Base-by-base conservation (phyloP, 2,797 vertebrate species). In the Odontamblyopus rebecca region DNA sequence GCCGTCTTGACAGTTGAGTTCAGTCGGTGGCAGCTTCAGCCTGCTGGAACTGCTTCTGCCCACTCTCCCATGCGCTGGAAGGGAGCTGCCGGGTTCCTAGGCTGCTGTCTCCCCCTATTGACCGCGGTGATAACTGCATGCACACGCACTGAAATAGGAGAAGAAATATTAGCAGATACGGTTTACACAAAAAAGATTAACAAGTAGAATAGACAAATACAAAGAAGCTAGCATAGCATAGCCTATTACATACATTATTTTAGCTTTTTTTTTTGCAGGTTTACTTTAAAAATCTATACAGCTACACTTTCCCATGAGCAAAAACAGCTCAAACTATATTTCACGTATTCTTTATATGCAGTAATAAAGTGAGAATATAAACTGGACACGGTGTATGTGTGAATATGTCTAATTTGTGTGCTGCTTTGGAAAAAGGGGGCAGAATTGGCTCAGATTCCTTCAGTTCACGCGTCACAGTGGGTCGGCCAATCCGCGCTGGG, bases 41-140 rank as follows among this genome's bases (percentile, higher is more conserved):
- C 67, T 64, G 44, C 48, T 23, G 75, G 59, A 73, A 61, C 80
- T 41, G 61, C 65, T 65, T 62, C 67, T 32, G 27, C 64, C 29
- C 51, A 26, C 62, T 44, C 62, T 44, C 38, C 38, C 23, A 23
- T 44, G 35, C 19, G 0, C 63, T 6, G 63, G 23, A 50, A 26
- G 0, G 63, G 26, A 66, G 44, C 23, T 27, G 26, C 2, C 4
- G 60, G 67, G 83, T 92, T 90, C 69, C 81, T 90, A 84, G 89
- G 77, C 90, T 87, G 82, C 79, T 92, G 93, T 93, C 93, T 83
- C 94, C 93, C 89, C 90, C 94, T 92, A 77, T 91, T 77, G 93
- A 85, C 71, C 11, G 65, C 0, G 68, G n/a, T 0, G 0, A 26
- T 6, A 83, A 75, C 79, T 82, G 77, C 67, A 51, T 38, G 8